Evolutionary conservation across 2,797 vertebrate genomes (phyloP), one percentile per base, ranked within the genome.

Genomic region (Ataeniobius toweri): DNA sequence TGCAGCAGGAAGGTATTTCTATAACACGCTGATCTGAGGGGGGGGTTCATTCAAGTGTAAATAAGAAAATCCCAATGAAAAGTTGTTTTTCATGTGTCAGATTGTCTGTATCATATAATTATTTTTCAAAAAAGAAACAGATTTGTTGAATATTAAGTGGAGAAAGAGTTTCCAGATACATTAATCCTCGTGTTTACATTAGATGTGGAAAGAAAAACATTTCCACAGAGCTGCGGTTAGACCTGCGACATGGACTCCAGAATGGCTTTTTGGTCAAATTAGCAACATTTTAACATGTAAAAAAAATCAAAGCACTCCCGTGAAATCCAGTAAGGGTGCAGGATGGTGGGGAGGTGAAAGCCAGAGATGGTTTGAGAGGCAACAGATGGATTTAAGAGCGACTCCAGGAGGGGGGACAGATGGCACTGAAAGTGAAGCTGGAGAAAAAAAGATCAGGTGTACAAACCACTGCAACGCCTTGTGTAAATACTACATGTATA

Each of bases 311-410:
- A 88, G 83, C 70, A 2, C 77, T 65, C 75, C 77, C 9, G 75
- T 85, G 88, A 89, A 92, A 88, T 75, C 22, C 1, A 3, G 83
- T 78, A 77, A 36, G 79, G 76, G 79, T 74, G 71, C 55, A 68
- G 48, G 79, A 73, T 80, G 86, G 83, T 18, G 74, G 80, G 78
- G 78, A 24, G 83, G 80, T 6, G 85, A 80, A 76, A 73, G 73
- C 39, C 74, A 12, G 83, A 75, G 83, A 63, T 73, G 84, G 67
- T 39, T 86, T 72, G 26, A 76, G 79, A 77, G 65, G 76, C 10
- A 85, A 83, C 92, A 93, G 91, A 93, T 94, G 91, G 91, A 85
- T 86, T 77, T 20, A 86, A 86, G 75, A n/a, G 74, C 80, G 80
- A 72, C 84, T 89, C 79, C 80, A 79, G 81, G 73, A 82, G 84